These are phyloP conservation scores for Neodiprion pinetum DNA, from an alignment of 1,140 invertebrate genomes.

Conservation along the genomic window DNA sequence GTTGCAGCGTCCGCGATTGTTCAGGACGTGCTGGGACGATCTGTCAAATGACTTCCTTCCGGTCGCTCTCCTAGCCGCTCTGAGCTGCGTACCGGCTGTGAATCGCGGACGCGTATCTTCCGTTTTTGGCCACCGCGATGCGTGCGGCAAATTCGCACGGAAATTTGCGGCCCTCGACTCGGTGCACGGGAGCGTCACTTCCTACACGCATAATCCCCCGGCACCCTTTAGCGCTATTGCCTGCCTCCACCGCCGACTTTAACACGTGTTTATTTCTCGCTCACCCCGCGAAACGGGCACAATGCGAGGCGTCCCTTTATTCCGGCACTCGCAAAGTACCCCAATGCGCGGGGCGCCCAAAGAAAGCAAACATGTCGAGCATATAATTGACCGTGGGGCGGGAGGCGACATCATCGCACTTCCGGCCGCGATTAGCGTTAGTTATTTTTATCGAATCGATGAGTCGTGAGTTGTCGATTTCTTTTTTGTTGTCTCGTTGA, in stretches of 20 bases:
- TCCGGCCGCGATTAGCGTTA: too few species aligned
- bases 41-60: conserved; percentile 1
- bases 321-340: neutral
- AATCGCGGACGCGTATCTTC: too few species aligned
- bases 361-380: neutral
- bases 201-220: neutral
- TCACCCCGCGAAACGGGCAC: conserved; percentile 27
- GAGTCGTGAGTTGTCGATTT: too few species aligned
- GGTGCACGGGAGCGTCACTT: conserved; percentile 3
- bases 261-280: conserved; percentile 39
- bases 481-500: neutral
- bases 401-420: too few species aligned
- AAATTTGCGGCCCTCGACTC: neutral
- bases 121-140: neutral
- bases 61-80: neutral
- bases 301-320: neutral
- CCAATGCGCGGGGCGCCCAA: neutral
- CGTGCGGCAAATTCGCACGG: neutral
- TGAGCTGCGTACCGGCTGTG: too few species aligned
- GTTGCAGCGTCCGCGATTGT: neutral
- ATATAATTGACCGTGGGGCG: too few species aligned
- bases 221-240: neutral
- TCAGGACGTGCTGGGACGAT: neutral
- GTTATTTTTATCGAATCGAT: too few species aligned
- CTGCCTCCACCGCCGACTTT: conserved; percentile 16